Percentiles rank a stretch among this genome's conserved stretches.
These are phyloP conservation scores for Scarus forsteni DNA, from an alignment of 2,797 vertebrate genomes.

Conservation along the genomic window DNA sequence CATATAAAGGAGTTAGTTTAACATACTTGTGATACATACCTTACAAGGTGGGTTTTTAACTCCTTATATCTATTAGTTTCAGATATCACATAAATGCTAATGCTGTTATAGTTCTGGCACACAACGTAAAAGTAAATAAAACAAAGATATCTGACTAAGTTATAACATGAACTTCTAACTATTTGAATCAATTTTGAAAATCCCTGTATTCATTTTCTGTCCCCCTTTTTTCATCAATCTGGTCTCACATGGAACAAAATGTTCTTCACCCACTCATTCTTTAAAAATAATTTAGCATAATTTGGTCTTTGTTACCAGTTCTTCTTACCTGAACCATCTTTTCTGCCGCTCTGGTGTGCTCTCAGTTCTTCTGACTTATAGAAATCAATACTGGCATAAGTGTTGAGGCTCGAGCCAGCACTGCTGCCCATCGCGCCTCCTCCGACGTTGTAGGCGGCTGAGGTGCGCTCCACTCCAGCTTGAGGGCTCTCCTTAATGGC, in stretches of 20 bases:
- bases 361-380: constrained; percentile 85
- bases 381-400: constrained; percentile 90
- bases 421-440: constrained; percentile 66
- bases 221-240: constrained; percentile 6
- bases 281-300: constrained; percentile 22
- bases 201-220: background rate
- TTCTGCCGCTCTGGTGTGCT: constrained; percentile 79
- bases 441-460: constrained; percentile 73
- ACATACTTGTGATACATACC: too few species aligned
- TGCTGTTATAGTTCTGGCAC: too few species aligned
- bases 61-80: too few species aligned
- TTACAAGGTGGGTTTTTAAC: too few species aligned
- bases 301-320: background rate
- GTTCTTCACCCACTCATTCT: background rate
- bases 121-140: too few species aligned
- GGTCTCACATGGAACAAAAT: constrained; percentile 4
- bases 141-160: too few species aligned
- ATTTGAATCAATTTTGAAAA: background rate
- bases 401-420: constrained; percentile 74
- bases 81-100: too few species aligned
- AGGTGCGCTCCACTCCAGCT: constrained; percentile 72
- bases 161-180: too few species aligned
- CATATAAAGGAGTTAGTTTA: too few species aligned
- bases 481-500: constrained; percentile 76
- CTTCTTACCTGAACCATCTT: constrained; percentile 83